phyloP scores from a whole-genome alignment of 2,797 vertebrate genomes.

The Hydrocynus forskahlii region DNA sequence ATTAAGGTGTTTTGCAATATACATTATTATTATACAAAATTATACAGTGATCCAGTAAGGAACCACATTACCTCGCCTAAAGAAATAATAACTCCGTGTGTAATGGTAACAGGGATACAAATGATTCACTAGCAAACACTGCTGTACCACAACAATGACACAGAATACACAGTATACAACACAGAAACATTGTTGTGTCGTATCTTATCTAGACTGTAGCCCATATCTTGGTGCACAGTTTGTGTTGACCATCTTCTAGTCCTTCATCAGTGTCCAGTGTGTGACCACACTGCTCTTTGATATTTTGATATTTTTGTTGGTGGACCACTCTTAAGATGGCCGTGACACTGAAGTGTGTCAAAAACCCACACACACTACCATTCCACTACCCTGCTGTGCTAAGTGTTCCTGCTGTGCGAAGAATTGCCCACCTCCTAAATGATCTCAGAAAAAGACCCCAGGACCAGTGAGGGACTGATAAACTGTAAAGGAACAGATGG shows the following conservation, averaged over 20 bases:
- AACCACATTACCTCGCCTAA: neutral
- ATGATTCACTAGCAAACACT: neutral
- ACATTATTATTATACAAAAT: neutral
- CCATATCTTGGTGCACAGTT: neutral
- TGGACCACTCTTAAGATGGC: neutral
- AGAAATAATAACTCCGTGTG: neutral
- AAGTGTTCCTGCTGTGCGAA: neutral
- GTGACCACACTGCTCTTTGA: neutral
- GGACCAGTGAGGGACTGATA: neutral
- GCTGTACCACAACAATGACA: neutral
- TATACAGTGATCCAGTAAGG: neutral
- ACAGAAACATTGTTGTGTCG: neutral
- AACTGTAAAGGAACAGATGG: neutral
- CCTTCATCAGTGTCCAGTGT: neutral
- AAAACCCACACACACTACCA: neutral
- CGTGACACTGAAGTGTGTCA: neutral
- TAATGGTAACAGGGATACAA: neutral
- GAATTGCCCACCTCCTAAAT: neutral
- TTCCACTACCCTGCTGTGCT: too few species aligned
- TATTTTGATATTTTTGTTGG: neutral
- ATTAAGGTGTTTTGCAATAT: conserved; percentile 19
- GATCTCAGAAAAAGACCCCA: neutral
- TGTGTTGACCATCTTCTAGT: neutral
- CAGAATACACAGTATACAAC: neutral
- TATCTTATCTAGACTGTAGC: too few species aligned